Percentiles rank a stretch among this genome's conserved stretches.
Conservation (phyloP, 2,888 invertebrate genomes). For the Apodemia duryi region DNA sequence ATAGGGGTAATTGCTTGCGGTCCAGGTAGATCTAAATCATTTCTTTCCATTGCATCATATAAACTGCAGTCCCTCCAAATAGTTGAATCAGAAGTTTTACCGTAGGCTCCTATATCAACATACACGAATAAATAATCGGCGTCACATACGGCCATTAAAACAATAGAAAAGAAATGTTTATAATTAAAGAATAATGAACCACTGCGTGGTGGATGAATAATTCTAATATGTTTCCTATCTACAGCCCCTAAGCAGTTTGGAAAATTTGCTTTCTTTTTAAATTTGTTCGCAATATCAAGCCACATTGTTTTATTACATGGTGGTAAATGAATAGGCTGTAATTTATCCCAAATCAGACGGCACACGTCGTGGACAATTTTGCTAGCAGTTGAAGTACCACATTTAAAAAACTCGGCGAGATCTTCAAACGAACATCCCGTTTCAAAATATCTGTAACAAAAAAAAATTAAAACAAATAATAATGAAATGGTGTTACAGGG, state of each 20-base stretch:
- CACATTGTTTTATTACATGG: constrained; percentile 1
- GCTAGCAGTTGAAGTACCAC: constrained; percentile 12
- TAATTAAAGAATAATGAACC: constrained; percentile 3
- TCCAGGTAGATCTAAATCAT: constrained; percentile 11
- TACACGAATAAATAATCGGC: constrained; percentile 12
- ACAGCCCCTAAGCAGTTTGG: too few relatives aligned
- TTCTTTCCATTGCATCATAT: constrained; percentile 15
- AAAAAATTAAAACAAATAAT: constrained; percentile 14
- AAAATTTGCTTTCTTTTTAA: constrained; percentile 1
- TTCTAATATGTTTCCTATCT: too few relatives aligned
- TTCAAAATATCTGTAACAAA: constrained; percentile 12
- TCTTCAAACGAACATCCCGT: constrained; percentile 6
- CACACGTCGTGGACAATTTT: constrained; percentile 9
- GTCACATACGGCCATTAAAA: constrained; percentile 16
- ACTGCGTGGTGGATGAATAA: constrained; percentile 2
- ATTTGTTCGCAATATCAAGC: constrained; percentile 12
- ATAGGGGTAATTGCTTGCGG: constrained; percentile 11
- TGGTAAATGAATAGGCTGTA: constrained; percentile 8
- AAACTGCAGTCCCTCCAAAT: constrained; percentile 13
- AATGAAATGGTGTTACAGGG: constrained; percentile 6
- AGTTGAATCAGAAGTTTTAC: constrained; percentile 11
- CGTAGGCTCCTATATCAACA: constrained; percentile 16
- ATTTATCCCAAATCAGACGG: constrained; percentile 14
- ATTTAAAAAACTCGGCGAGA: constrained; percentile 12
- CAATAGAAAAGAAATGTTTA: constrained; percentile 13